Evolutionary conservation across 2,797 vertebrate genomes (phyloP).

Genomic region (Poeciliopsis gracilis): DNA sequence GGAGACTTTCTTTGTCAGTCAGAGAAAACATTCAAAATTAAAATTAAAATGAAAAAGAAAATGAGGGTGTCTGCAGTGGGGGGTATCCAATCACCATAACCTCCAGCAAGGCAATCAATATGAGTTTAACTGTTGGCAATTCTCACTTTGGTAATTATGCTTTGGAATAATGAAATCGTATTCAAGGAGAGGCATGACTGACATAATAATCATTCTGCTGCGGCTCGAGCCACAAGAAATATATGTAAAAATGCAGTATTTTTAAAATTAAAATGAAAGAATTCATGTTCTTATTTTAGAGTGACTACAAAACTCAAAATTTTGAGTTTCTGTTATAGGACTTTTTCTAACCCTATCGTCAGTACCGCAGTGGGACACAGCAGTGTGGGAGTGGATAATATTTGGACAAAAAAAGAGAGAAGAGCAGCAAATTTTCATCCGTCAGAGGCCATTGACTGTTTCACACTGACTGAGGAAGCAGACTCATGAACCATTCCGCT

Average conservation of each 20-base stretch:
- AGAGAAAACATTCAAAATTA: constrained; percentile 57
- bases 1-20: constrained; percentile 33
- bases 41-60: constrained; percentile 62
- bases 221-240: constrained; percentile 2
- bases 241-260: constrained; percentile 14
- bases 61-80: constrained; percentile 33
- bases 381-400: constrained; percentile 31
- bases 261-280: background rate
- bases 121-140: constrained; percentile 71
- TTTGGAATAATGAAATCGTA: constrained; percentile 77
- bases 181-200: constrained; percentile 66
- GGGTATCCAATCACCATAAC: constrained; percentile 47
- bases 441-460: constrained; percentile 68
- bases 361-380: background rate
- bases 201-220: constrained; percentile 63
- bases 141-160: constrained; percentile 73
- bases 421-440: constrained; percentile 57
- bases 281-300: background rate
- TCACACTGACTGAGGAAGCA: constrained; percentile 59
- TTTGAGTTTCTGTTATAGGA: constrained; percentile 19
- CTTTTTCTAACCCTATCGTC: background rate
- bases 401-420: constrained; percentile 27
- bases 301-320: too few species aligned
- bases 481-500: constrained; percentile 52
- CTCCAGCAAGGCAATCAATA: constrained; percentile 72